Percentiles rank a stretch among this genome's conserved stretches.
Evolutionary conservation across 1,140 invertebrate genomes (phyloP).

Genomic region (Drosophila orena): DNA sequence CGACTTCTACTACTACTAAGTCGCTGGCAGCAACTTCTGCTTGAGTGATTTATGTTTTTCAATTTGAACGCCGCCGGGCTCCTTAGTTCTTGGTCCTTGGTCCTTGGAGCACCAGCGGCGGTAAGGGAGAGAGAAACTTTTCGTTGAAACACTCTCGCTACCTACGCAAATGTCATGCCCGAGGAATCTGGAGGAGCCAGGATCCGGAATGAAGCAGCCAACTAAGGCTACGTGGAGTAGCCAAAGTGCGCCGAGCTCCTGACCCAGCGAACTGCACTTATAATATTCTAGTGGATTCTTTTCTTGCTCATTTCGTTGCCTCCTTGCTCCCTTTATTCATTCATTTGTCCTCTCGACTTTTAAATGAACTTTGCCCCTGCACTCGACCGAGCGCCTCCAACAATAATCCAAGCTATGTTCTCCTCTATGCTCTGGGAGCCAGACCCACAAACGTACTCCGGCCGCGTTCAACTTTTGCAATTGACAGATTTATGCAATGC

Average conservation of each 20-base stretch:
- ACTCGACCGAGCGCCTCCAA: conserved; percentile 33
- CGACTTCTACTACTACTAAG: conserved; percentile 3
- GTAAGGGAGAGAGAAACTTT: conserved; percentile 34
- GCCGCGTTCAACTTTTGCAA: conserved; percentile 70
- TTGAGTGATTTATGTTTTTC: conserved; percentile 82
- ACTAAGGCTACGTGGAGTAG: conserved; percentile 11
- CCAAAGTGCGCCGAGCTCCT: conserved; percentile 17
- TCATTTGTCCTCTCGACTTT: conserved; percentile 80
- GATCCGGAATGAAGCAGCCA: conserved; percentile 23
- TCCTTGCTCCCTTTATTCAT: conserved; percentile 70
- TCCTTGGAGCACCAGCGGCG: background rate
- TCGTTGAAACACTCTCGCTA: conserved; percentile 39
- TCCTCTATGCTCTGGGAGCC: background rate
- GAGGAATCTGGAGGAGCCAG: conserved; percentile 20
- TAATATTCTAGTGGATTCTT: conserved; percentile 24
- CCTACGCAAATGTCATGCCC: conserved; percentile 54
- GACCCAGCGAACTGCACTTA: conserved; percentile 65
- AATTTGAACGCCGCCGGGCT: conserved; percentile 58
- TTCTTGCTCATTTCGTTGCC: conserved; percentile 45
- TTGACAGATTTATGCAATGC: conserved; percentile 71
- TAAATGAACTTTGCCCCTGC: conserved; percentile 73
- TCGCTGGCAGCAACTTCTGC: conserved; percentile 66
- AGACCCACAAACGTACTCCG: conserved; percentile 42
- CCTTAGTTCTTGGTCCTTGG: conserved; percentile 2
- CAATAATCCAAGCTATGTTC: conserved; percentile 16